Base-by-base conservation (phyloP, 2,888 invertebrate genomes). In the Eumacrocentrus americanus region DNA sequence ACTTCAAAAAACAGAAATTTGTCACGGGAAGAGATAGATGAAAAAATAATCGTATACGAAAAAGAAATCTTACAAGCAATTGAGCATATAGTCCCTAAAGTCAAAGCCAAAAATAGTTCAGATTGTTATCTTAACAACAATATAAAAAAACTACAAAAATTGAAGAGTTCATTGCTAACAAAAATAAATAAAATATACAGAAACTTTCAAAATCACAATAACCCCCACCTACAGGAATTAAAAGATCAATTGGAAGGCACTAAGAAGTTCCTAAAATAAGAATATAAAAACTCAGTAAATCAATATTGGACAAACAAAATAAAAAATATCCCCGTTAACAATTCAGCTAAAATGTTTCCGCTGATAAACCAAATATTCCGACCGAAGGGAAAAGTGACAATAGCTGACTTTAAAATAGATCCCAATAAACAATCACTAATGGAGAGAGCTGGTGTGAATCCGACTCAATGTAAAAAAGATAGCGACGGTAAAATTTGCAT, bases 211-310 rank as follows among this genome's bases (percentile, higher is more conserved):
- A 34, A 23, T 2, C 12, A 29, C 9, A 18, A 34, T 9, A 55
- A 55, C 25, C 11, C 20, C 2, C 11, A 55, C 18, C 7, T 46
- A 18, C 11, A 35, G 6, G 5, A 6, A n/a, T 35, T 55, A 4
- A 55, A 55, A 34, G 23, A 46, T 12, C 16, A 22, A 35, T 12
- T 55, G 7, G 34, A 46, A 14, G n/a, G n/a, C n/a, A n/a, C n/a
- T n/a, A n/a, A n/a, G n/a, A n/a, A n/a, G n/a, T n/a, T n/a, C n/a
- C n/a, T 55, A 2, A 55, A 55, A 22, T 11, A n/a, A 6, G 55
- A 55, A 14, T 55, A 55, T 37, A 46, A 29, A 46, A 55, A 46
- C 20, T 55, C 55, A 7, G 34, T 55, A 18, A 46, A 55, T 46
- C 16, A 34, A 20, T 55, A 46, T 14, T 55, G 55, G 55, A 34